phyloP scores from a whole-genome alignment of 2,113 vertebrate genomes.

The Copsychus sechellarum region DNA sequence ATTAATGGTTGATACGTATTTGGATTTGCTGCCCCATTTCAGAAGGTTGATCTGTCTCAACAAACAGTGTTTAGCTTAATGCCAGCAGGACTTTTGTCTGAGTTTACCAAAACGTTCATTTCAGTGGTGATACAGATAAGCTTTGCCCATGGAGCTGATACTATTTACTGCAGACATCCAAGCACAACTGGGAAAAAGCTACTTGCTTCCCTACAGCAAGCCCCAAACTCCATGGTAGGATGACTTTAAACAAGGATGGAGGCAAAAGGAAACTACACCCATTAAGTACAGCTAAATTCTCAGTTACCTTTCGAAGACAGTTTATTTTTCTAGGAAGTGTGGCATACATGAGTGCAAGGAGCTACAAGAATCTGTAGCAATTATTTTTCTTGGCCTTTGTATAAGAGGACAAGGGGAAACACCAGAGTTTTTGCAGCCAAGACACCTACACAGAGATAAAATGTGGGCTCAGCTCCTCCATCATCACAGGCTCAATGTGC shows the following conservation, averaged over 20 bases:
- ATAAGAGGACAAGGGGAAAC: background rate
- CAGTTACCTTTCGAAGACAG: background rate
- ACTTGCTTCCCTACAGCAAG: background rate
- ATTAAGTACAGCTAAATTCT: background rate
- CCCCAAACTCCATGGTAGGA: background rate
- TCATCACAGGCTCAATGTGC: rapidly evolving
- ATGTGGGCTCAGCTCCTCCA: background rate
- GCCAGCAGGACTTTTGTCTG: background rate
- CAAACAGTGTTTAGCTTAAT: background rate
- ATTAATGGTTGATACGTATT: background rate
- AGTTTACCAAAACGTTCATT: background rate
- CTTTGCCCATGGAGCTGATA: background rate
- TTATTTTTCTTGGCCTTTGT: constrained; percentile 6
- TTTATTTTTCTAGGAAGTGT: background rate
- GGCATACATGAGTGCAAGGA: background rate
- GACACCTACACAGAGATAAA: background rate
- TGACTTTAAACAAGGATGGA: background rate
- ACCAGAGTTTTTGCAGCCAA: background rate
- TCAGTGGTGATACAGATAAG: background rate
- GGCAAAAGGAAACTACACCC: background rate
- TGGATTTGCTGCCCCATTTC: background rate
- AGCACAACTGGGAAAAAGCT: background rate
- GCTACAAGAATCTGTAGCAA: background rate
- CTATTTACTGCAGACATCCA: background rate
- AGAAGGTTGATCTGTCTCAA: background rate